Base-by-base conservation (phyloP, 2,888 invertebrate genomes). In the Nezara viridula region DNA sequence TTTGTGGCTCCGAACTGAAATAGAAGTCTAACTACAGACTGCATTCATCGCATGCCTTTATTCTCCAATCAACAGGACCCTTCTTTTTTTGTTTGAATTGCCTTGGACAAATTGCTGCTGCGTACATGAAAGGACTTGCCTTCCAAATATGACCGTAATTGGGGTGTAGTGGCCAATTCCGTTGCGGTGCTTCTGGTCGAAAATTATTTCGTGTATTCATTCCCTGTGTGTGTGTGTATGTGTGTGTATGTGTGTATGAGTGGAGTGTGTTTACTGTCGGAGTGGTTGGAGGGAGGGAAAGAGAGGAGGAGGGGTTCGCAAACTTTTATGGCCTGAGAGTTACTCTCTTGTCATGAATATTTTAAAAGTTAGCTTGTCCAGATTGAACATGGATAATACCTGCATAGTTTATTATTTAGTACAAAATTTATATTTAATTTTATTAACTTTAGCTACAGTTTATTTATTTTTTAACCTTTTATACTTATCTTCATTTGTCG, bases 1-100 rank as follows among this genome's bases (percentile, higher is more conserved):
- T 81, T 81, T 81, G 81, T 81, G 81, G 81, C 14, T 44, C 24
- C 19, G 24, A 81, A 24, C 81, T 47, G 81, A 81, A 81, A 81
- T 81, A 81, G 81, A 81, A 40, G 37, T 40, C 77, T 40, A 77
- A 44, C 24, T 40, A n/a, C 24, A 81, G 44, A 24, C 40, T 81
- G 81, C 81, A 81, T 81, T 81, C 44, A 16, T 44, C n/a, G 44
- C 44, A 16, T 81, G 81, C 81, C 81, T 81, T 16, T 3, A 44
- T 44, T 44, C 12, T 19, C 66, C 66, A 37, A 73, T 73, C 66
- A 73, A 37, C 19, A 9, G 37, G 66, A 19, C 19, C 10, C 5
- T 44, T 44, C 10, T 44, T 27, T 73, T 73, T 73, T 37, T 32
- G 66, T 73, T 81, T n/a, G 44, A n/a, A 44, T 81, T 81, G 44